Evolutionary conservation across 2,797 vertebrate genomes (phyloP).

Genomic region (Ibycter americanus): DNA sequence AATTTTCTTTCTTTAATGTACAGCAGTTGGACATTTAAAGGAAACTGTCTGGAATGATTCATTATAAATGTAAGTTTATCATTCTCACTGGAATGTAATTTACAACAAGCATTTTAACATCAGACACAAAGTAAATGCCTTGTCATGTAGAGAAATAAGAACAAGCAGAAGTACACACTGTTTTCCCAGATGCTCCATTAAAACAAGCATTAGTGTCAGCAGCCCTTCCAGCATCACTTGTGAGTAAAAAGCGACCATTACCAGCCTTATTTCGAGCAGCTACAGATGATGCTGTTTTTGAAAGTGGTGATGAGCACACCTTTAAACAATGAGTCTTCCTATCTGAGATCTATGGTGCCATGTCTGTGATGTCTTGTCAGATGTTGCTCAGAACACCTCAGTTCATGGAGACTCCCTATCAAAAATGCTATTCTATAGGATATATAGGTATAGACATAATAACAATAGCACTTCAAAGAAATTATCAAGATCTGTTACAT

Average conservation of each 20-base stretch:
- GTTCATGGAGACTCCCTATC: not conserved
- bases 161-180: fast-evolving
- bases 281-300: not conserved
- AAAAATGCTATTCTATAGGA: not conserved
- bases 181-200: not conserved
- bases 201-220: not conserved
- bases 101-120: not conserved
- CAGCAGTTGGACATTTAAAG: not conserved
- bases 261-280: not conserved
- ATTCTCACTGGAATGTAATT: not conserved
- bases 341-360: not conserved
- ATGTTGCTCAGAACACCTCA: not conserved
- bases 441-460: not conserved
- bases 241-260: not conserved
- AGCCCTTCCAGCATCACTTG: not conserved
- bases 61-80: not conserved
- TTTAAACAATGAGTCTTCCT: not conserved
- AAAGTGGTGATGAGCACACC: not conserved
- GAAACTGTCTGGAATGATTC: conserved; percentile 11
- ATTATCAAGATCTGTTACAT: not conserved
- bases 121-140: conserved; percentile 3
- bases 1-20: not conserved
- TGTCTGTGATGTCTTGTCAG: not conserved
- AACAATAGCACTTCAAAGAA: not conserved
- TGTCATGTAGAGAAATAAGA: not conserved